Percentiles rank a stretch among this genome's conserved stretches.
These are phyloP conservation scores for Anser cygnoides DNA, from an alignment of 2,113 vertebrate genomes.

Conservation along the genomic window DNA sequence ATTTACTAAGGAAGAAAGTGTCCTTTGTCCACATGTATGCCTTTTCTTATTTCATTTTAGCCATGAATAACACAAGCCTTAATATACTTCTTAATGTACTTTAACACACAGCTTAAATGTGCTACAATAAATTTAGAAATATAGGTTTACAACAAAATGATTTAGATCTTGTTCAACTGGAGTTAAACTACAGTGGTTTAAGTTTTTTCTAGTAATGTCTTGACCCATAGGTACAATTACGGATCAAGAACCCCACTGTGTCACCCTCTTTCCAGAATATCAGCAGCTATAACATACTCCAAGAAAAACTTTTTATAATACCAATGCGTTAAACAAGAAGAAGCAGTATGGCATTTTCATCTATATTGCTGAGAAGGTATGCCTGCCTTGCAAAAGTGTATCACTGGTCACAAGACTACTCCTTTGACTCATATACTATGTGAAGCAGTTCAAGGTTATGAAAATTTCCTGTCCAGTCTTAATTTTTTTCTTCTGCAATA, in stretches of 20 bases:
- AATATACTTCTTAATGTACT: not conserved
- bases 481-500: not conserved
- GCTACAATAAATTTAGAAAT: not conserved
- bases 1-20: not conserved
- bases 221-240: not conserved
- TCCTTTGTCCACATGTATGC: not conserved
- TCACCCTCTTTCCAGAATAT: not conserved
- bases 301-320: not conserved
- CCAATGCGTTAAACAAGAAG: not conserved
- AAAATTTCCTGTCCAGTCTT: not conserved
- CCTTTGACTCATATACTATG: not conserved
- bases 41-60: not conserved
- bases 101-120: not conserved
- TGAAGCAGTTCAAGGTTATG: not conserved
- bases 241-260: not conserved
- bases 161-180: not conserved
- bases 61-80: not conserved
- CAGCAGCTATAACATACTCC: not conserved
- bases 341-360: not conserved
- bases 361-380: not conserved
- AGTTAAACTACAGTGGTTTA: not conserved
- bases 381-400: not conserved
- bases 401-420: not conserved
- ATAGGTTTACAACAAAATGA: not conserved
- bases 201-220: not conserved